Conservation (phyloP, 2,888 invertebrate species). For the Rhagonycha lutea region DNA sequence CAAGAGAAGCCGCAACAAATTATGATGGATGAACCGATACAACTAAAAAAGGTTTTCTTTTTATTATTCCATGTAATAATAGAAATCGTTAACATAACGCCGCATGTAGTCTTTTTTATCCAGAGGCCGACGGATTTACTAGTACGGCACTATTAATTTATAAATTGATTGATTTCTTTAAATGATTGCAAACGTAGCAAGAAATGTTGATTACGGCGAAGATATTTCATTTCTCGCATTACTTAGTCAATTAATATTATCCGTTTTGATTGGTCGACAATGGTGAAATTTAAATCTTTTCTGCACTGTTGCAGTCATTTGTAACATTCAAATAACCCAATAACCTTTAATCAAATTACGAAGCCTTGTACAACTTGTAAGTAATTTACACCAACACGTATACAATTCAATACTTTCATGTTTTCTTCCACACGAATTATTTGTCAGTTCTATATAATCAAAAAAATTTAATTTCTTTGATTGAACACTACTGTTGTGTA, state of each 20-base stretch:
- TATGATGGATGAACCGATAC: slow-evolving; percentile 17
- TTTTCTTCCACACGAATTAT: neutral
- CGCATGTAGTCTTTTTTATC: slow-evolving; percentile 5
- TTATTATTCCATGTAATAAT: slow-evolving; percentile 5
- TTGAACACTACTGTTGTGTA: too few species aligned
- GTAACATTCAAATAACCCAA: neutral
- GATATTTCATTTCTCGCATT: neutral
- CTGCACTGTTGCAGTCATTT: neutral
- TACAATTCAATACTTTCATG: neutral
- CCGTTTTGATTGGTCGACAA: neutral
- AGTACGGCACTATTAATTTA: slow-evolving; percentile 1
- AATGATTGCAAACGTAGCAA: neutral
- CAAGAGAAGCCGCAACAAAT: slow-evolving; percentile 11
- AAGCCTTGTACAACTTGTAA: neutral
- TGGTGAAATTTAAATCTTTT: neutral
- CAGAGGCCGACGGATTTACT: slow-evolving; percentile 2
- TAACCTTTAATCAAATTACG: neutral
- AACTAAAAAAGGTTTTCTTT: slow-evolving; percentile 5
- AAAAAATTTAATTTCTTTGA: too few species aligned
- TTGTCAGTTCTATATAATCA: neutral
- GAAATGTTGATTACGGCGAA: neutral
- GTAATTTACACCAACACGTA: neutral
- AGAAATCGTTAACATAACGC: slow-evolving; percentile 14
- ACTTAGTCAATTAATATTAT: neutral
- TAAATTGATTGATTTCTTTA: slow-evolving; percentile 1